Percentiles rank a stretch among this genome's conserved stretches.
Evolutionary conservation across 2,888 invertebrate genomes (phyloP).

Genomic region (Noctua comes): DNA sequence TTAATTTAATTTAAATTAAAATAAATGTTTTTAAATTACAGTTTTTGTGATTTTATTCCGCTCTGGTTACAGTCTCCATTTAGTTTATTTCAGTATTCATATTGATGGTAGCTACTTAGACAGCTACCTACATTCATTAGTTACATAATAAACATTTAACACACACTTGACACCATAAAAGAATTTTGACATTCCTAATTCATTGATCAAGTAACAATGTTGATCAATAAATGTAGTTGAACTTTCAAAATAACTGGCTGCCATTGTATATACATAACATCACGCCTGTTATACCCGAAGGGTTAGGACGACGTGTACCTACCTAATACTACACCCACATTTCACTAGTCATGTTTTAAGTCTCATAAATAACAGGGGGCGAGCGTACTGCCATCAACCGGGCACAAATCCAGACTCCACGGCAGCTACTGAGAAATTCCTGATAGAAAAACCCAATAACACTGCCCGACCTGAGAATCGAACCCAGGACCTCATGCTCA

Average conservation of each 20-base stretch:
- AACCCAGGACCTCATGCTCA: not conserved
- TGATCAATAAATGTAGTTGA: not conserved
- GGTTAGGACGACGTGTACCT: no score
- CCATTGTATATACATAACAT: not conserved
- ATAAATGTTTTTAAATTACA: constrained; percentile 40
- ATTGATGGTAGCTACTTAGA: not conserved
- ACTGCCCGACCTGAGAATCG: not conserved
- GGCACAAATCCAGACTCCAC: not conserved
- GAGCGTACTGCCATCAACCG: not conserved
- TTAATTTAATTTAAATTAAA: constrained; percentile 30
- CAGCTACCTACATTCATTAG: not conserved
- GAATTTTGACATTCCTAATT: not conserved
- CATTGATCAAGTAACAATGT: not conserved
- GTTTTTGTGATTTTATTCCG: constrained; percentile 7
- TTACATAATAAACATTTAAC: not conserved
- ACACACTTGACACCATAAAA: not conserved
- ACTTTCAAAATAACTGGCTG: not conserved
- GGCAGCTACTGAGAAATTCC: not conserved
- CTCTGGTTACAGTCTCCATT: not conserved
- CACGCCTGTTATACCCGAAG: not conserved
- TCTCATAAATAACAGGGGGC: not conserved
- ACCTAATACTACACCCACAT: not conserved
- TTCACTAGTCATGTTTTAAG: not conserved
- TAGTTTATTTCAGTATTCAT: not conserved
- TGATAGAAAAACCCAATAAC: not conserved